These are phyloP conservation scores for Heterotilapia buettikoferi DNA, from an alignment of 2,113 vertebrate genomes.

Conservation along the genomic window DNA sequence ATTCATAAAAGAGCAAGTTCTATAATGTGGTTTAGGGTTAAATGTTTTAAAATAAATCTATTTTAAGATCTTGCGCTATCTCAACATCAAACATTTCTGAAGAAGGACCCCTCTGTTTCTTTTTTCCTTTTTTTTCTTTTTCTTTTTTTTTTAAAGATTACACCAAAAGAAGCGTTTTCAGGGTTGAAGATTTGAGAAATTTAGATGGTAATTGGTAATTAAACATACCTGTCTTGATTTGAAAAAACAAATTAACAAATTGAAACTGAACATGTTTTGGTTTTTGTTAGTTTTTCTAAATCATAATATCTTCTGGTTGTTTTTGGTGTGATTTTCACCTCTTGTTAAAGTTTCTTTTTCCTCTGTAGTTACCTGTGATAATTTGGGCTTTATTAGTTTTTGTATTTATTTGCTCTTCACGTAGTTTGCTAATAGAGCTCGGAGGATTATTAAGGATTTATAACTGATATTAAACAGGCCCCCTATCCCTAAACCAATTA, in stretches of 20 bases:
- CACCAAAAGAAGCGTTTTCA: not conserved
- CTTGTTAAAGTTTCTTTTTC: not conserved
- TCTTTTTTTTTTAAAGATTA: too few species aligned
- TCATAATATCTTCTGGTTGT: not conserved
- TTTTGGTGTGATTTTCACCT: not conserved
- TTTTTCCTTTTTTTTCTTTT: too few species aligned
- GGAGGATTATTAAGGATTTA: not conserved
- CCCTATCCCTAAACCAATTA: not conserved
- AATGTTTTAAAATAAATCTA: accelerated
- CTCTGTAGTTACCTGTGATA: not conserved
- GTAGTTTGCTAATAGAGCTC: not conserved
- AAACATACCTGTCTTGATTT: not conserved
- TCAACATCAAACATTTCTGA: not conserved
- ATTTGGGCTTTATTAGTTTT: not conserved
- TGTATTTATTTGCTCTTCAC: accelerated
- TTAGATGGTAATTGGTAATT: not conserved
- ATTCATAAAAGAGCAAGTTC: not conserved
- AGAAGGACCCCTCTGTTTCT: not conserved
- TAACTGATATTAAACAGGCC: not conserved
- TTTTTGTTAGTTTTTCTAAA: not conserved
- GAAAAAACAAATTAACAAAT: not conserved
- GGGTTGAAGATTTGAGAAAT: not conserved
- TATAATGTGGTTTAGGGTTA: not conserved
- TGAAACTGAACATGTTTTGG: not conserved
- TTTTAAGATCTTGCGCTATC: not conserved